Conservation (phyloP, 2,113 vertebrate genomes). For the Mystacornis crossleyi region DNA sequence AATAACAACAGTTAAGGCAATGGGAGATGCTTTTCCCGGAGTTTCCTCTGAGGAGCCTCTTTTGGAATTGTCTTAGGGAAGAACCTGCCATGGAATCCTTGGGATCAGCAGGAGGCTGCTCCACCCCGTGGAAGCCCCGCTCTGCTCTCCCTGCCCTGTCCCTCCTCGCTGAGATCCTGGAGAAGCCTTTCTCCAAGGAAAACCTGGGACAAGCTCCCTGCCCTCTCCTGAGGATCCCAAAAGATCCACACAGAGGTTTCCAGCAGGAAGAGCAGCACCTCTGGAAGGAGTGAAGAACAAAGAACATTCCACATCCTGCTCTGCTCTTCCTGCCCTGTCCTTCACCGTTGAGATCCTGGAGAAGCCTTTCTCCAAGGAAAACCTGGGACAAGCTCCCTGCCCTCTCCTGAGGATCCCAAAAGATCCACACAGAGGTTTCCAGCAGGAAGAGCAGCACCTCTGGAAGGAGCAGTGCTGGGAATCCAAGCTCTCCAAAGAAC, state of each 20-base stretch:
- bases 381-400: not conserved
- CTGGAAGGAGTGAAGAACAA: not conserved
- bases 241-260: not conserved
- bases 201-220: not conserved
- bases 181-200: not conserved
- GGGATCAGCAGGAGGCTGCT: not conserved
- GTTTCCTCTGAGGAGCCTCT: not conserved
- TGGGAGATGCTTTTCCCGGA: not conserved
- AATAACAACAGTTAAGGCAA: not conserved
- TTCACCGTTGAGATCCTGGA: not conserved
- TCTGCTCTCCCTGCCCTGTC: too few relatives aligned
- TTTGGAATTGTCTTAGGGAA: not conserved
- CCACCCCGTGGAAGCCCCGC: rapidly evolving
- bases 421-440: not conserved
- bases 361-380: not conserved
- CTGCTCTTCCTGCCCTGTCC: too few relatives aligned
- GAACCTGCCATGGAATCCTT: not conserved
- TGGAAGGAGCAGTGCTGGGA: not conserved
- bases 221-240: not conserved
- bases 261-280: not conserved
- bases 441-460: not conserved
- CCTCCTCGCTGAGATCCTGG: too few relatives aligned
- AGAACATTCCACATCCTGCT: not conserved
- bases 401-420: not conserved
- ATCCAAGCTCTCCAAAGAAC: not conserved